Conservation (phyloP, 2,113 vertebrate species). For the Junco hyemalis region DNA sequence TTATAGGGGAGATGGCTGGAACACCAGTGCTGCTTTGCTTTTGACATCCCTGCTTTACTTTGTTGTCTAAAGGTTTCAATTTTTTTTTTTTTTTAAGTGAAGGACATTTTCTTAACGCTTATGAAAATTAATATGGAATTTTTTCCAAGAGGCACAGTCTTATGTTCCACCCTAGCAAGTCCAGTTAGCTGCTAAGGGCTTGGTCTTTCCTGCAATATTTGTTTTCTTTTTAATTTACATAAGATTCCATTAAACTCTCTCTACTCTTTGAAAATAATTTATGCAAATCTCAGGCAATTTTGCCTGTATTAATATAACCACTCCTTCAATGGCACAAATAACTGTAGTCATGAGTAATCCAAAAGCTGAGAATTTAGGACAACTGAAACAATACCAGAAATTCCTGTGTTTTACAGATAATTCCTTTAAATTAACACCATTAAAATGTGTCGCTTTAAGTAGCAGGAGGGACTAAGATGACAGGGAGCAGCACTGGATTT, state of each 20-base stretch:
- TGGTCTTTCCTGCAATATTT: not conserved
- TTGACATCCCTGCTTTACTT: not conserved
- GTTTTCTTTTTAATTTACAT: not conserved
- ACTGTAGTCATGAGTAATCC: not conserved
- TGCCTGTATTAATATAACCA: not conserved
- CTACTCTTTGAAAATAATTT: not conserved
- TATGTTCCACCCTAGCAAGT: not conserved
- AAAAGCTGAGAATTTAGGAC: not conserved
- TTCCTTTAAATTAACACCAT: not conserved
- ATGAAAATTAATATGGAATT: not conserved
- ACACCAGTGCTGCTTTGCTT: not conserved
- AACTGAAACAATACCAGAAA: not conserved
- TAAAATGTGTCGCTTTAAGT: not conserved
- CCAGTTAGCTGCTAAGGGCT: not conserved
- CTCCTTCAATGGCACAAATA: not conserved
- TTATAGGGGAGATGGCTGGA: not conserved
- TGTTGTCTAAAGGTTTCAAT: not conserved
- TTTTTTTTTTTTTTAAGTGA: not conserved
- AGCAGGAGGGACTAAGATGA: not conserved
- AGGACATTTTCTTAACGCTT: accelerated
- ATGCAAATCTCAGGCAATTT: not conserved
- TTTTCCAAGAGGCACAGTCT: not conserved
- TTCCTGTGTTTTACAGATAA: not conserved
- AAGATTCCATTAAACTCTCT: not conserved
- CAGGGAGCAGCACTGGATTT: not conserved